These are phyloP conservation scores for Aeoliscus strigatus DNA, from an alignment of 2,797 vertebrate species.

Conservation along the genomic window DNA sequence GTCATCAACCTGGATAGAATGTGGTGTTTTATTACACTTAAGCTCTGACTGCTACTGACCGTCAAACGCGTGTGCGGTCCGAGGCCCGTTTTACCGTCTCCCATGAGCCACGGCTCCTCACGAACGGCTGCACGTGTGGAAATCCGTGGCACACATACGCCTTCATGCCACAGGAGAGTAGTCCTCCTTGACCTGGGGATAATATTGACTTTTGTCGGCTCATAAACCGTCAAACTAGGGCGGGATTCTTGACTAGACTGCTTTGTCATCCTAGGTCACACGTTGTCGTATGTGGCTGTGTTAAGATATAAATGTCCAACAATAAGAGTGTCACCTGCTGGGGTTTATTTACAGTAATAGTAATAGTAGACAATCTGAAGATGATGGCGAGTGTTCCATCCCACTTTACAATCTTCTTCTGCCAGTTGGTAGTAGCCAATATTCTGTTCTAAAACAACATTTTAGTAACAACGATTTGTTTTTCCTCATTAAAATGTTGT, in stretches of 20 bases:
- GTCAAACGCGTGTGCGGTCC: conserved; percentile 43
- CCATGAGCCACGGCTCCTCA: background rate
- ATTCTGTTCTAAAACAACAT: too few species aligned
- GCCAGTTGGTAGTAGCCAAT: too few species aligned
- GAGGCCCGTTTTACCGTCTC: conserved; percentile 23
- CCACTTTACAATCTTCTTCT: too few species aligned
- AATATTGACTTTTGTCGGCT: conserved; percentile 24
- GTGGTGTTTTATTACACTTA: conserved; percentile 33
- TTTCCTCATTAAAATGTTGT: too few species aligned
- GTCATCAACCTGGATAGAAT: conserved; percentile 11
- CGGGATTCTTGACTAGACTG: too few species aligned
- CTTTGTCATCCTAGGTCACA: too few species aligned
- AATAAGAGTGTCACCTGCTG: too few species aligned
- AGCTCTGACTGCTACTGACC: conserved; percentile 24
- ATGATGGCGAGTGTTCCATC: too few species aligned
- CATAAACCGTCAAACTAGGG: conserved; percentile 27
- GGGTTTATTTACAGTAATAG: conserved; percentile 19
- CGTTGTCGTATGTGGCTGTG: too few species aligned
- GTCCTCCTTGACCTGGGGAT: conserved; percentile 11
- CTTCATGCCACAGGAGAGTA: background rate
- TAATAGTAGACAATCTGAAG: conserved; percentile 3
- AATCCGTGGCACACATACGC: conserved; percentile 4
- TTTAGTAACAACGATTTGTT: too few species aligned
- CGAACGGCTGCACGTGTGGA: conserved; percentile 17
- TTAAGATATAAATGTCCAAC: too few species aligned